Percentiles rank a stretch among this genome's conserved stretches.
Evolutionary conservation across 2,888 invertebrate species (phyloP).

Genomic region (Malthinus flaveolus): DNA sequence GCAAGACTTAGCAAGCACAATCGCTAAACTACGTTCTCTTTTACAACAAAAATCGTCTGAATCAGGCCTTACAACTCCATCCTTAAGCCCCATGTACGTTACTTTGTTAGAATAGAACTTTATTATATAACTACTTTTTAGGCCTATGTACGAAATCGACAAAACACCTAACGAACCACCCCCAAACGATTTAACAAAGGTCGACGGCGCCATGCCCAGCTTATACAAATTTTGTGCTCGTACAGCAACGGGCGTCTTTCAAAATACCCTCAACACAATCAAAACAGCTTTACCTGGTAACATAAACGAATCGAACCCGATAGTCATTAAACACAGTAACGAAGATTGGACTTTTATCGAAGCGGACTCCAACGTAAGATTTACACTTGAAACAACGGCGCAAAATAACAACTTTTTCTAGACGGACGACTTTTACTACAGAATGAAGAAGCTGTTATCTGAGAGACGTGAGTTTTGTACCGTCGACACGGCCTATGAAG

Average conservation of each 20-base stretch:
- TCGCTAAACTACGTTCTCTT: constrained; percentile 68
- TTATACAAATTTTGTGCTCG: constrained; percentile 69
- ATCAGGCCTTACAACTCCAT: constrained; percentile 50
- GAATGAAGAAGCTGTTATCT: constrained; percentile 59
- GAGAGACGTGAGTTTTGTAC: constrained; percentile 62
- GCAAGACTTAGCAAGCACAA: constrained; percentile 72
- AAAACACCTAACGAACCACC: constrained; percentile 35
- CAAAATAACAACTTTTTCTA: constrained; percentile 36
- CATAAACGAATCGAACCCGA: constrained; percentile 50
- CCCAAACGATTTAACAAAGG: constrained; percentile 41
- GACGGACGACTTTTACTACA: constrained; percentile 53
- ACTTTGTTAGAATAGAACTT: neutral
- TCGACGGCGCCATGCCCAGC: constrained; percentile 52
- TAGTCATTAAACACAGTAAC: constrained; percentile 45
- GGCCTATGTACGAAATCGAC: constrained; percentile 33
- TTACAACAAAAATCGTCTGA: constrained; percentile 62
- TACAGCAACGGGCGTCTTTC: constrained; percentile 77
- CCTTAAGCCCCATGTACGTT: constrained; percentile 52
- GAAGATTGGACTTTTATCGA: constrained; percentile 57
- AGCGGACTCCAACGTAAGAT: constrained; percentile 49
- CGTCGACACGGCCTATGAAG: constrained; percentile 64
- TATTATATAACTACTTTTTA: constrained; percentile 8
- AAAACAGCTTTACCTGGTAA: constrained; percentile 69
- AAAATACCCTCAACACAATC: constrained; percentile 69
- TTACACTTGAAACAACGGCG: neutral